A percentile compares a stretch with the other conserved stretches of the same genome.
phyloP scores from a whole-genome alignment of 1,140 invertebrate species.

The Drosophila navojoa region DNA sequence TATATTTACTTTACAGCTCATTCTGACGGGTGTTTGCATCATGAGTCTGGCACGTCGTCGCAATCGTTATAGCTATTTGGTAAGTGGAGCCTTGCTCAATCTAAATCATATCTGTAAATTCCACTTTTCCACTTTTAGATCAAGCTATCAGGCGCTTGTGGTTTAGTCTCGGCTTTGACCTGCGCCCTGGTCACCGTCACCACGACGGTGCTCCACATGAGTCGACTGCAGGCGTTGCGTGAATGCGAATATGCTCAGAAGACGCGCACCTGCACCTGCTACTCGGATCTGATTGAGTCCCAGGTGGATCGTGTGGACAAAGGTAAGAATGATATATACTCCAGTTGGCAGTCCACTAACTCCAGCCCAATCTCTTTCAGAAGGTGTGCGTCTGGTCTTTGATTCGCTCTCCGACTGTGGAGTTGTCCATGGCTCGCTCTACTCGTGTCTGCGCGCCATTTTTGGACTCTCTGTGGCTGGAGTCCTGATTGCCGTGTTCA shows the following conservation, averaged over 20 bases:
- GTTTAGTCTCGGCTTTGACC: slow-evolving; percentile 91
- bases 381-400: slow-evolving; percentile 88
- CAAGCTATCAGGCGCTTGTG: slow-evolving; percentile 93
- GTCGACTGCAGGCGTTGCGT: slow-evolving; percentile 92
- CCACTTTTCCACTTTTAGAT: slow-evolving; percentile 85
- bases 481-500: slow-evolving; percentile 95
- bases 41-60: slow-evolving; percentile 92
- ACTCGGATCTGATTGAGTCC: slow-evolving; percentile 87
- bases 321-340: slow-evolving; percentile 82
- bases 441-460: slow-evolving; percentile 93
- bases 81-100: slow-evolving; percentile 84
- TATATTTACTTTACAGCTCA: slow-evolving; percentile 86
- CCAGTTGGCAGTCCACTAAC: not conserved
- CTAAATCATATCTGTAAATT: not conserved
- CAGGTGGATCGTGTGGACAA: slow-evolving; percentile 86
- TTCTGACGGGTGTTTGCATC: slow-evolving; percentile 92
- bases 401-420: slow-evolving; percentile 93
- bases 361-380: slow-evolving; percentile 43
- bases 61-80: slow-evolving; percentile 94
- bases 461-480: slow-evolving; percentile 95
- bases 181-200: slow-evolving; percentile 95
- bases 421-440: slow-evolving; percentile 93
- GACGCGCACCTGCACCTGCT: slow-evolving; percentile 91
- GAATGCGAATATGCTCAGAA: slow-evolving; percentile 93
- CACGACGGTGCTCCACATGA: slow-evolving; percentile 97